phyloP scores from a whole-genome alignment of 2,888 invertebrate species.

The Ormyrus nitidulus region DNA sequence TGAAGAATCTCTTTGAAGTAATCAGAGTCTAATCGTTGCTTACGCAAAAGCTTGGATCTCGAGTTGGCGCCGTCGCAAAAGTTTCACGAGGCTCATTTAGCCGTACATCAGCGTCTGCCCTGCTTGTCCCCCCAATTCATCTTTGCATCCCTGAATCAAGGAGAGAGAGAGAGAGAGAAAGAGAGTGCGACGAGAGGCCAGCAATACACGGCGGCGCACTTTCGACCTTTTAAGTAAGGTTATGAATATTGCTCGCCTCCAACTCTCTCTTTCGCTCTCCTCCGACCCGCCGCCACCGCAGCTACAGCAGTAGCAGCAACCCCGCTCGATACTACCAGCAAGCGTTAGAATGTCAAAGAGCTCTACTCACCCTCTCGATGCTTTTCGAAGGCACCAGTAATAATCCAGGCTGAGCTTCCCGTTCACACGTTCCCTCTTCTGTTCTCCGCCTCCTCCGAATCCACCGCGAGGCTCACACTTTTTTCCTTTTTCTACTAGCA shows the following conservation, averaged over 20 bases:
- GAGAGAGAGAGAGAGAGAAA: neutral
- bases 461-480: neutral
- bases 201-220: neutral
- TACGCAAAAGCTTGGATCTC: no score
- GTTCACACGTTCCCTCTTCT: neutral
- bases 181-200: neutral
- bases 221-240: constrained; percentile 21
- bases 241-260: constrained; percentile 38
- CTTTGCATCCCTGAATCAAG: neutral
- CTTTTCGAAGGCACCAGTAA: constrained; percentile 44
- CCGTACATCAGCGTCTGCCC: neutral
- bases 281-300: neutral
- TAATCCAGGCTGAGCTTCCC: constrained; percentile 6
- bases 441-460: neutral
- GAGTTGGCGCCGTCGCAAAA: constrained; percentile 2
- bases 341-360: constrained; percentile 17
- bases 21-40: no score
- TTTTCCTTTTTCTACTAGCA: neutral
- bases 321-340: neutral
- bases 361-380: constrained; percentile 41
- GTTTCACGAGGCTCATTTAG: constrained; percentile 27
- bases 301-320: no score
- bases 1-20: no score
- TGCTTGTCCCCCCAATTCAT: constrained; percentile 2
- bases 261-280: neutral